Percentiles rank a stretch among this genome's conserved stretches.
phyloP scores from a whole-genome alignment of 2,113 vertebrate species.

The Mesoclemmys tuberculata region DNA sequence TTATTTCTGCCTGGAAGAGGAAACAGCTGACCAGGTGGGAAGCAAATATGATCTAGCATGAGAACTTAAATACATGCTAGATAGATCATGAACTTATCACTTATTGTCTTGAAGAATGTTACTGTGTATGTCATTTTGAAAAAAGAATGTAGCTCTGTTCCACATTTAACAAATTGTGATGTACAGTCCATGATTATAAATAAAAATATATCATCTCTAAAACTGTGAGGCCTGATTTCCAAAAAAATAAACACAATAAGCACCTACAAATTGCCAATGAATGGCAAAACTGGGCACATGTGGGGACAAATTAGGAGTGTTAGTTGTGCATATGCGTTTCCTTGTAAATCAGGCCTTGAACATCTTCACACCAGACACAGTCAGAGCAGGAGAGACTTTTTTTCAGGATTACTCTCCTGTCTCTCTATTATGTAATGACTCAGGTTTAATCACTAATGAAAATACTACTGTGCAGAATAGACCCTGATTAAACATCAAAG shows the following conservation, averaged over 20 bases:
- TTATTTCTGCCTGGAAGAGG: background rate
- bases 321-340: background rate
- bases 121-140: background rate
- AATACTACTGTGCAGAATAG: slow-evolving; percentile 19
- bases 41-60: background rate
- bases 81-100: background rate
- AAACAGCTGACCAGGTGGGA: background rate
- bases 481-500: slow-evolving; percentile 39
- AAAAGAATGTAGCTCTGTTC: background rate
- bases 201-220: background rate
- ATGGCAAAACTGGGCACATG: background rate
- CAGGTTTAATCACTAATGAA: slow-evolving; percentile 45
- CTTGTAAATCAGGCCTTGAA: background rate
- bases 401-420: background rate
- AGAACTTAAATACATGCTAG: background rate
- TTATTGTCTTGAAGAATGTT: background rate
- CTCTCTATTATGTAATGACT: slow-evolving; percentile 43
- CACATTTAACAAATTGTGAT: background rate
- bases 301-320: background rate
- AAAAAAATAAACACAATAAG: background rate
- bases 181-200: background rate
- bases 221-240: background rate
- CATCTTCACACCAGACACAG: background rate
- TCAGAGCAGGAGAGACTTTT: background rate
- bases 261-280: background rate